A percentile compares a stretch with the other conserved stretches of the same genome.
These are phyloP conservation scores for Meloidogyne floridensis DNA, from an alignment of 1,140 invertebrate species.

Conservation along the genomic window DNA sequence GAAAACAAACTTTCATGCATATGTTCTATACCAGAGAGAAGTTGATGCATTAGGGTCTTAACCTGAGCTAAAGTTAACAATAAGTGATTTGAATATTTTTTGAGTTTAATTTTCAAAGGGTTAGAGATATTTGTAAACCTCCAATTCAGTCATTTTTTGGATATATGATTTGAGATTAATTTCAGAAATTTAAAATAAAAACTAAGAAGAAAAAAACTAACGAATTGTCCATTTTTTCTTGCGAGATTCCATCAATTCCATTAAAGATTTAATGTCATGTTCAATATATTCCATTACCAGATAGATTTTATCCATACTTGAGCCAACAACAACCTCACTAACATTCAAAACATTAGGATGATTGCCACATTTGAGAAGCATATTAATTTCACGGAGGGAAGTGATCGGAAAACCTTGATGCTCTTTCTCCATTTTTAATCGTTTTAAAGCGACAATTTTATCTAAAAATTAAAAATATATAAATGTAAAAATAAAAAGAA, in stretches of 20 bases:
- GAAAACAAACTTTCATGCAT: slow-evolving; percentile 76
- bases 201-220: slow-evolving; percentile 54
- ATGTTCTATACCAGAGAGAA: slow-evolving; percentile 87
- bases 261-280: slow-evolving; percentile 93
- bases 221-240: slow-evolving; percentile 85
- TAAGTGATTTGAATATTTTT: background rate
- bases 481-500: slow-evolving; percentile 3
- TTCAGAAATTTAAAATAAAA: too few species aligned
- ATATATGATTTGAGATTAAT: too few species aligned
- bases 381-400: slow-evolving; percentile 95
- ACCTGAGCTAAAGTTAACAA: slow-evolving; percentile 76
- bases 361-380: slow-evolving; percentile 86
- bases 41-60: slow-evolving; percentile 90
- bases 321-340: slow-evolving; percentile 95
- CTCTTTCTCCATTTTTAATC: slow-evolving; percentile 99
- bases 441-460: slow-evolving; percentile 96
- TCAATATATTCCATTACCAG: slow-evolving; percentile 99
- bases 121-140: too few species aligned
- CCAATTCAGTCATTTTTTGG: too few species aligned
- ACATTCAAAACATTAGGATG: slow-evolving; percentile 97
- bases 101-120: too few species aligned
- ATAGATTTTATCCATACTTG: slow-evolving; percentile 99
- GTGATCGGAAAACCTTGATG: slow-evolving; percentile 99
- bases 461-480: slow-evolving; percentile 29
- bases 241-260: slow-evolving; percentile 84